Conservation (phyloP, 1,140 invertebrate species). For the Catajapyx aquilonaris region DNA sequence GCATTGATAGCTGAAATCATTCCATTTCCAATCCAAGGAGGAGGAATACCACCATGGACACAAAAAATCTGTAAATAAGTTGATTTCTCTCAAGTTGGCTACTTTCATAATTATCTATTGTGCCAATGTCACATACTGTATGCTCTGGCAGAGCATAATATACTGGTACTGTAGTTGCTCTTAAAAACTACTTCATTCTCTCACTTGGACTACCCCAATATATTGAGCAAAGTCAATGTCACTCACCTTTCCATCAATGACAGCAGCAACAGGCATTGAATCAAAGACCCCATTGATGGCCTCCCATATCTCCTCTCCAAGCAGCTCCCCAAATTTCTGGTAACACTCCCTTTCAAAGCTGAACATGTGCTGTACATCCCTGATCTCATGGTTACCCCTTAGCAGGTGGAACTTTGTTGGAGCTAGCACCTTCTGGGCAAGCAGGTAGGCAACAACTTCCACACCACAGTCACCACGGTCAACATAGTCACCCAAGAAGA, state of each 20-base stretch:
- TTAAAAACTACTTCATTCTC: neutral
- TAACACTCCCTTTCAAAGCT: conserved; percentile 43
- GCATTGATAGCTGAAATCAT: conserved; percentile 29
- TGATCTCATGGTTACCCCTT: conserved; percentile 41
- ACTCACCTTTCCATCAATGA: conserved; percentile 39
- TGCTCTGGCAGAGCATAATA: neutral
- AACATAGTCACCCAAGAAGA: conserved; percentile 46
- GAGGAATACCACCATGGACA: conserved; percentile 51
- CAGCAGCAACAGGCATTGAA: conserved; percentile 41
- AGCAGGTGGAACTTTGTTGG: conserved; percentile 36
- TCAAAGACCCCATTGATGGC: conserved; percentile 47
- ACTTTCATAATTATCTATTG: neutral
- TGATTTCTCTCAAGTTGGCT: conserved; percentile 1
- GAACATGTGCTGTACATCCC: conserved; percentile 43
- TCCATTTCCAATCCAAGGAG: conserved; percentile 34
- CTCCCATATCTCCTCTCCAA: conserved; percentile 39
- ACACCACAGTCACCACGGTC: conserved; percentile 35
- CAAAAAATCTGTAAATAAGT: conserved; percentile 35
- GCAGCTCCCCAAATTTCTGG: conserved; percentile 37
- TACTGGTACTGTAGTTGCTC: neutral
- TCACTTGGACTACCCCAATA: neutral
- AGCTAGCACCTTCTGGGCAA: conserved; percentile 36
- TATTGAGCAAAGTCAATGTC: conserved; percentile 4
- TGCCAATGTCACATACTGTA: neutral
- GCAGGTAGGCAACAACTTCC: conserved; percentile 39